Percentiles rank a stretch among this genome's conserved stretches.
phyloP scores from a whole-genome alignment of 1,140 invertebrate genomes.

The Meloidogyne floridensis region DNA sequence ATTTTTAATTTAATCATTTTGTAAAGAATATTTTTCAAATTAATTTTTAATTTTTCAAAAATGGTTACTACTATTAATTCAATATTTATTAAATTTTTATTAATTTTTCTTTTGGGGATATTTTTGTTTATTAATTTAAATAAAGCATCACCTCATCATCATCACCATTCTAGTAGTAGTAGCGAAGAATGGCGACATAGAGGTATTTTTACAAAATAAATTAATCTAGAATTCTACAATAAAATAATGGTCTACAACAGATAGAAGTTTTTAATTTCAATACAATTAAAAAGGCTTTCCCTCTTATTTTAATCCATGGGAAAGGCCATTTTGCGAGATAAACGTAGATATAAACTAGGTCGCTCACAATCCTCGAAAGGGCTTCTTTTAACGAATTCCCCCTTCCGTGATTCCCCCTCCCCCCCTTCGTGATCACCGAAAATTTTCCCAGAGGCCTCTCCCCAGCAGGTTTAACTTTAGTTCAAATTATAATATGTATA shows the following conservation, averaged over 20 bases:
- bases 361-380: too few species aligned
- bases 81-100: constrained; percentile 7
- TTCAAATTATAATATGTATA: neutral
- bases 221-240: neutral
- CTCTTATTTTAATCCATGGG: too few species aligned
- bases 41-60: neutral
- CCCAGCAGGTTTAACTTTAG: neutral
- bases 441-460: too few species aligned
- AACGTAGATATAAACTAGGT: too few species aligned
- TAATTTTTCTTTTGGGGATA: neutral
- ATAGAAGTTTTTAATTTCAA: too few species aligned
- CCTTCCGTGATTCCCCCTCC: too few species aligned
- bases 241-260: too few species aligned
- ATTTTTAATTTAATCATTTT: neutral
- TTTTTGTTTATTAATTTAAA: neutral
- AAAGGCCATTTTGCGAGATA: too few species aligned
- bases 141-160: neutral
- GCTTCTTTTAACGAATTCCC: too few species aligned
- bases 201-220: neutral
- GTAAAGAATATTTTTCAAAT: too few species aligned
- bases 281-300: too few species aligned
- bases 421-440: too few species aligned
- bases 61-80: neutral
- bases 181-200: constrained; percentile 1
- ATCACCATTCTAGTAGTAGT: constrained; percentile 1